Evolutionary conservation across 2,113 vertebrate genomes (phyloP).

Genomic region (Sander lucioperca): DNA sequence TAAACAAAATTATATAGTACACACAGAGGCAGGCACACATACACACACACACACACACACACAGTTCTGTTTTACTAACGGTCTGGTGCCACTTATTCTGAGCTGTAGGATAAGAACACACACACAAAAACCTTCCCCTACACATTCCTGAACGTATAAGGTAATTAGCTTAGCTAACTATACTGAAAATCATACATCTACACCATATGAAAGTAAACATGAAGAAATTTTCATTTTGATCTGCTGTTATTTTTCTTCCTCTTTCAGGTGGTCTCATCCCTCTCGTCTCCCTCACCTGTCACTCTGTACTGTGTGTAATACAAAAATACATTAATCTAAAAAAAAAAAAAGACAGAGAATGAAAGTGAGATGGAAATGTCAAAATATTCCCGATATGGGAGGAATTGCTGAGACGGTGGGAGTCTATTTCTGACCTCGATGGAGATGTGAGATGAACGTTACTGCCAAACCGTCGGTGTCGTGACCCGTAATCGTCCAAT

Average conservation of each 20-base stretch:
- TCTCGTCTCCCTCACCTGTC: constrained; percentile 21
- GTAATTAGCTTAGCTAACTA: too few relatives aligned
- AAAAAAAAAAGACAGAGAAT: constrained; percentile 9
- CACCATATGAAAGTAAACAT: neutral
- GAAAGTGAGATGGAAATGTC: constrained; percentile 59
- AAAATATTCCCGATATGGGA: constrained; percentile 30
- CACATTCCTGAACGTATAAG: too few relatives aligned
- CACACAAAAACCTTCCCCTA: too few relatives aligned
- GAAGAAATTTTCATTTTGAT: constrained; percentile 4
- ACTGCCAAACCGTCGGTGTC: constrained; percentile 34
- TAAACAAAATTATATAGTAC: too few relatives aligned
- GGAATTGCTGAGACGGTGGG: constrained; percentile 28
- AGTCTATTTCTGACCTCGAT: constrained; percentile 65
- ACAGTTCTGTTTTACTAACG: too few relatives aligned
- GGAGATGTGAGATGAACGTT: constrained; percentile 60
- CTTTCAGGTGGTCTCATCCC: neutral
- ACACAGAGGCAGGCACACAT: too few relatives aligned
- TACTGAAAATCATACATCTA: too few relatives aligned
- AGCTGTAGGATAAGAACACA: too few relatives aligned
- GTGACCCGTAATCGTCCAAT: constrained; percentile 69
- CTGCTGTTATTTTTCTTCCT: constrained; percentile 17
- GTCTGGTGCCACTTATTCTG: too few relatives aligned
- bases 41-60: too few relatives aligned
- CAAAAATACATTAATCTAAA: neutral
- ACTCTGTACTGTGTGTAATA: constrained; percentile 2